Percentiles rank a stretch among this genome's conserved stretches.
phyloP scores from a whole-genome alignment of 2,113 vertebrate genomes.

The Malurus melanocephalus region DNA sequence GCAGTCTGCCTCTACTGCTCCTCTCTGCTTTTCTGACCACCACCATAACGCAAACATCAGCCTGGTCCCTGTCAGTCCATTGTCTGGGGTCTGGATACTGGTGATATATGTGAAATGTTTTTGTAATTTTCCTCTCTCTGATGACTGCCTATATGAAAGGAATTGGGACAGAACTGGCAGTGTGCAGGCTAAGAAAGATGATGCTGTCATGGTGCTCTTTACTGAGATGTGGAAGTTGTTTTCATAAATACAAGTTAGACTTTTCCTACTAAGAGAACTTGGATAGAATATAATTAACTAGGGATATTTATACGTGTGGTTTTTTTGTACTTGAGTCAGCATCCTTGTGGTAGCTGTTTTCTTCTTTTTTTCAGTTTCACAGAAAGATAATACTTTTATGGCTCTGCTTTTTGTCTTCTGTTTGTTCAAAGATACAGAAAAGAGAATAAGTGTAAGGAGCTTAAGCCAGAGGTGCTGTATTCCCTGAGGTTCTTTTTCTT shows the following conservation, averaged over 20 bases:
- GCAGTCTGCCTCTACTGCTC: not conserved
- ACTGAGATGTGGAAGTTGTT: conserved; percentile 19
- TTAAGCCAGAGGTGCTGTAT: not conserved
- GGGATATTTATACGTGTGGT: not conserved
- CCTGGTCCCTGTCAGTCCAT: not conserved
- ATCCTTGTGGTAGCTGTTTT: not conserved
- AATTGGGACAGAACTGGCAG: conserved; percentile 19
- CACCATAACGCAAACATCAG: not conserved
- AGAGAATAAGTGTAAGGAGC: not conserved
- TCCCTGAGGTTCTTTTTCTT: conserved; percentile 1
- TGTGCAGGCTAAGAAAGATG: conserved; percentile 20
- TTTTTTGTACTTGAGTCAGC: conserved; percentile 4
- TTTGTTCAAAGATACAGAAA: not conserved
- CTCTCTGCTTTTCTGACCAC: not conserved
- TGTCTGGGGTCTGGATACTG: not conserved
- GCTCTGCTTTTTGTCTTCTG: conserved; percentile 9
- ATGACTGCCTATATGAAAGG: not conserved
- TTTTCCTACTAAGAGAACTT: not conserved
- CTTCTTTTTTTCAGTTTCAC: not conserved
- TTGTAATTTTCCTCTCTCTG: conserved; percentile 31
- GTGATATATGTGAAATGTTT: conserved; percentile 9
- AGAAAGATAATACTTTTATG: not conserved
- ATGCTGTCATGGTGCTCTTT: conserved; percentile 31
- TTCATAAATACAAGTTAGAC: conserved; percentile 22
- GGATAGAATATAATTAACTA: not conserved